A percentile compares a stretch with the other conserved stretches of the same genome.
These are phyloP conservation scores for Drosophila merina DNA, from an alignment of 2,888 invertebrate genomes.

Conservation along the genomic window DNA sequence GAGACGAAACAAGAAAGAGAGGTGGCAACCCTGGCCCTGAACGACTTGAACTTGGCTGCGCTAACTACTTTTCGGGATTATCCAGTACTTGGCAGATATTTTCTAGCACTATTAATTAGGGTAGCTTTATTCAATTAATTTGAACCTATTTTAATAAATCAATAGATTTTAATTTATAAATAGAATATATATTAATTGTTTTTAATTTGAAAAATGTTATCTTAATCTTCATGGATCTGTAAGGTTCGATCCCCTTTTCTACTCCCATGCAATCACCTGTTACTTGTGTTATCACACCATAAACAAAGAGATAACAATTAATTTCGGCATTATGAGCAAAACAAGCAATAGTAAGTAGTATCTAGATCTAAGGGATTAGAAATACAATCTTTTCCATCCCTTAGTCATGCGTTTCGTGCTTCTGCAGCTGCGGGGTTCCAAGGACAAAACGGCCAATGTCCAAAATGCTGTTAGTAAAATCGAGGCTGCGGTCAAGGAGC, in stretches of 20 bases:
- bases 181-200: background rate
- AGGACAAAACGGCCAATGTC: slow-evolving; percentile 91
- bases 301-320: slow-evolving; percentile 16
- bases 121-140: background rate
- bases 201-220: background rate
- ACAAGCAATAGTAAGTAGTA: slow-evolving; percentile 55
- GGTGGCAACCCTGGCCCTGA: slow-evolving; percentile 86
- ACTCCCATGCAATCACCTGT: slow-evolving; percentile 30
- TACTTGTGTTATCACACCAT: slow-evolving; percentile 35
- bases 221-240: background rate
- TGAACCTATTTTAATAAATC: background rate
- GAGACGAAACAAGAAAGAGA: slow-evolving; percentile 47
- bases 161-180: background rate
- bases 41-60: slow-evolving; percentile 85
- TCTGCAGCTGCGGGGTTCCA: slow-evolving; percentile 92
- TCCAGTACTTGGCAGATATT: background rate
- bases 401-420: slow-evolving; percentile 87
- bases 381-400: background rate
- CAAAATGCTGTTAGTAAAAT: slow-evolving; percentile 89
- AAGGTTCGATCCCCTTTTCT: background rate
- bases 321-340: slow-evolving; percentile 49
- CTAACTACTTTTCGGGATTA: background rate
- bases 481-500: slow-evolving; percentile 85
- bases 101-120: background rate
- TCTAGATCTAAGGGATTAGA: background rate